phyloP scores from a whole-genome alignment of 2,113 vertebrate species.

The Mustela lutreola region DNA sequence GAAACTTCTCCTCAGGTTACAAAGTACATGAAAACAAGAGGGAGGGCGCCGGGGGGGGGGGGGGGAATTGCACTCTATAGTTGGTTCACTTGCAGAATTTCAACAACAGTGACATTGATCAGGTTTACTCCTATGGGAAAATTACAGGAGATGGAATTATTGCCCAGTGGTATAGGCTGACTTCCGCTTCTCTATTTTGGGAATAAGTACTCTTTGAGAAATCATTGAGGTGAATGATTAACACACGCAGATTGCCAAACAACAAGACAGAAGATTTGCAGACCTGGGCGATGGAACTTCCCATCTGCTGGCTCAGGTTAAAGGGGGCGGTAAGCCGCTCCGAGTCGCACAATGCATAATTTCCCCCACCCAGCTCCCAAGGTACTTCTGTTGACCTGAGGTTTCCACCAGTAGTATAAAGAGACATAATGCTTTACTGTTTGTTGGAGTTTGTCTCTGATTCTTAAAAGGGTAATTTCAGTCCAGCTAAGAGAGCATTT shows the following conservation, averaged over 20 bases:
- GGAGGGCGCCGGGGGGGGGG: neutral
- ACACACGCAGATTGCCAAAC: neutral
- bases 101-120: constrained; percentile 81
- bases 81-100: constrained; percentile 68
- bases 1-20: constrained; percentile 80
- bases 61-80: constrained; percentile 68
- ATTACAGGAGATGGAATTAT: constrained; percentile 73
- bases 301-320: neutral
- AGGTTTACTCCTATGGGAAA: constrained; percentile 75
- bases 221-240: constrained; percentile 78
- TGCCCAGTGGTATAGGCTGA: constrained; percentile 56
- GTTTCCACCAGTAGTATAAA: neutral
- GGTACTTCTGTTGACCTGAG: neutral
- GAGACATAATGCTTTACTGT: neutral
- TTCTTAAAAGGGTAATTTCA: constrained; percentile 41
- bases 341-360: neutral
- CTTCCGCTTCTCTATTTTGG: constrained; percentile 81
- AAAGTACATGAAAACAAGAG: constrained; percentile 74
- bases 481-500: constrained; percentile 39
- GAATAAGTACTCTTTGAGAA: constrained; percentile 82
- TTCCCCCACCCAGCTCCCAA: neutral
- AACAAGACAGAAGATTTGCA: constrained; percentile 40
- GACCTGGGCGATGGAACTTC: neutral
- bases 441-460: neutral
- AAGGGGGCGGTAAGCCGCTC: neutral